Evolutionary conservation across 2,888 invertebrate genomes (phyloP).

Genomic region (Nephrocerus scutellatus): DNA sequence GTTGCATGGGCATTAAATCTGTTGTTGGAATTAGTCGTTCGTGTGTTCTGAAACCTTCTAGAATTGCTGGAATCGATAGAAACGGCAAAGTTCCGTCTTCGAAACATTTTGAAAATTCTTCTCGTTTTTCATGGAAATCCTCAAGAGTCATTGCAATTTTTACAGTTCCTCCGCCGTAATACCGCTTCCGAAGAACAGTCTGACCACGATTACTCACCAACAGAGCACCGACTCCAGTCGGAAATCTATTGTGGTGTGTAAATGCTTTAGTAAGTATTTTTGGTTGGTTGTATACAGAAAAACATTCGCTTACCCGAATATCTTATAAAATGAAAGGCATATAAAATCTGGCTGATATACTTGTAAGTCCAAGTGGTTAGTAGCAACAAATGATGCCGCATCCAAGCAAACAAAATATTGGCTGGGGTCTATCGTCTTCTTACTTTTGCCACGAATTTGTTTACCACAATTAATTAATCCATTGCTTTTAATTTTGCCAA

Average conservation of each 20-base stretch:
- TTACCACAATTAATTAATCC: conserved; percentile 49
- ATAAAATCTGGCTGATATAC: conserved; percentile 78
- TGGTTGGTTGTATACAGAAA: not conserved
- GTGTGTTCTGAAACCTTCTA: conserved; percentile 74
- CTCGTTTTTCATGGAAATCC: conserved; percentile 64
- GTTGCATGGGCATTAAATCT: conserved; percentile 48
- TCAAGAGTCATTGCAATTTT: conserved; percentile 69
- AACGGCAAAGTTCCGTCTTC: conserved; percentile 93
- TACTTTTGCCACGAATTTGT: conserved; percentile 23
- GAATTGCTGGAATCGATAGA: conserved; percentile 71
- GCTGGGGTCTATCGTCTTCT: conserved; percentile 41
- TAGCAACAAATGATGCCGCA: conserved; percentile 74
- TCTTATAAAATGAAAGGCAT: conserved; percentile 90
- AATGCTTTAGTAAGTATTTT: not conserved
- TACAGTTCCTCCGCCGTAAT: conserved; percentile 94
- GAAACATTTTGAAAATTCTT: conserved; percentile 68
- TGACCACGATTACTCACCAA: conserved; percentile 57
- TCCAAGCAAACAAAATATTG: conserved; percentile 72
- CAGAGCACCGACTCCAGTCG: conserved; percentile 89
- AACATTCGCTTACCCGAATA: conserved; percentile 58
- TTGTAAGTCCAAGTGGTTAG: conserved; percentile 69
- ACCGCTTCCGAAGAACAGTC: conserved; percentile 51
- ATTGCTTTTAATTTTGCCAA: conserved; percentile 57
- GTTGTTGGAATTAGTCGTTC: conserved; percentile 54
- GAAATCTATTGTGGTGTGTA: conserved; percentile 52